These are phyloP conservation scores for Papilio glaucus DNA, from an alignment of 1,140 invertebrate genomes.

Conservation along the genomic window DNA sequence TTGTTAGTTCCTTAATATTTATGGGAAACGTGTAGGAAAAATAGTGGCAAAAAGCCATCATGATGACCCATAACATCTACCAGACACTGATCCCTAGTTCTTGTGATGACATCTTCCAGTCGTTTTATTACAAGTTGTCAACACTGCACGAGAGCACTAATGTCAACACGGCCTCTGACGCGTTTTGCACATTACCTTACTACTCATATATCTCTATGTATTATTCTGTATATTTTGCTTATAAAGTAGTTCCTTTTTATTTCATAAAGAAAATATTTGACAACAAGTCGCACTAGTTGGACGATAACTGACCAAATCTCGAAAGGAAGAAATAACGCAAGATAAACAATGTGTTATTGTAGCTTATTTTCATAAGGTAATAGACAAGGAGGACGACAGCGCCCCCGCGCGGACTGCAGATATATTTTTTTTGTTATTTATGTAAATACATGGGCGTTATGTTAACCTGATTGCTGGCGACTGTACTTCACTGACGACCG, in stretches of 20 bases:
- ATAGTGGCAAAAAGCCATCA: too few relatives aligned
- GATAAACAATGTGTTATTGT: conserved; percentile 82
- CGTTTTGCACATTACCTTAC: too few relatives aligned
- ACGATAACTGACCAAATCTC: conserved; percentile 53
- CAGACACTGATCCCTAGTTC: too few relatives aligned
- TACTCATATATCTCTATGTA: too few relatives aligned
- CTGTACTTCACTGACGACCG: not conserved
- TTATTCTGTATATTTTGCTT: not conserved
- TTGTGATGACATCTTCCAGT: too few relatives aligned
- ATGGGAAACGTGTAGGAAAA: not conserved
- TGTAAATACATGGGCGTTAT: conserved; percentile 57
- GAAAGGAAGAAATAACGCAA: conserved; percentile 72
- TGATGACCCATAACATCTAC: too few relatives aligned
- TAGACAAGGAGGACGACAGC: conserved; percentile 60
- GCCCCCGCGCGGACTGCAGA: conserved; percentile 50
- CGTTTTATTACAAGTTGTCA: too few relatives aligned
- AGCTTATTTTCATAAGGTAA: conserved; percentile 83
- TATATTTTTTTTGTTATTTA: conserved; percentile 69
- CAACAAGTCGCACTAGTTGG: conserved; percentile 46
- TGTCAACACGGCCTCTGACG: too few relatives aligned
- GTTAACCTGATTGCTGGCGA: conserved; percentile 48
- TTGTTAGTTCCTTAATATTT: not conserved
- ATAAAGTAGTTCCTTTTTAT: not conserved
- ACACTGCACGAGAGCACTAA: too few relatives aligned
- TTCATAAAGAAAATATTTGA: conserved; percentile 4